These are phyloP conservation scores for Rallus limicola DNA, from an alignment of 2,113 vertebrate genomes.

Conservation along the genomic window DNA sequence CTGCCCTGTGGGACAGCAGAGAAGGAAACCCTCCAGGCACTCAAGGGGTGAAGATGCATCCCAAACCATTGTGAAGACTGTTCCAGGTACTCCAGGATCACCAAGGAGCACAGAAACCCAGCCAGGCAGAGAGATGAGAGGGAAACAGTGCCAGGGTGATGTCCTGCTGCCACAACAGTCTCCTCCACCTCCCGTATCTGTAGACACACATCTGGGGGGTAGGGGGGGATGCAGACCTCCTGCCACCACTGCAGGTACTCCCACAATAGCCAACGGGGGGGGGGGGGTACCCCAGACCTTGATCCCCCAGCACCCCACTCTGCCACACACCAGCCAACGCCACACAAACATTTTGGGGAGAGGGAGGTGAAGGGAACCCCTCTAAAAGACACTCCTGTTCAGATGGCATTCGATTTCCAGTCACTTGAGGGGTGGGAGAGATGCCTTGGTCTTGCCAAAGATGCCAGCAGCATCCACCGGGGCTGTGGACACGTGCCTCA, in stretches of 20 bases:
- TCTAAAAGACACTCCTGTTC: background rate
- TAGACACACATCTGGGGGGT: fast-evolving
- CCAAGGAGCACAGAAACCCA: fast-evolving
- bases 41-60: background rate
- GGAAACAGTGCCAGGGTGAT: background rate
- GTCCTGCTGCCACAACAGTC: no score
- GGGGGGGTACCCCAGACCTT: background rate
- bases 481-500: background rate
- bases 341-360: background rate
- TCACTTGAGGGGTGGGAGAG: background rate
- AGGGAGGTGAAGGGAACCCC: background rate
- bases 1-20: background rate
- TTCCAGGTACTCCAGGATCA: background rate
- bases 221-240: background rate
- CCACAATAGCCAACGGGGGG: background rate
- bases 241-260: fast-evolving
- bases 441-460: background rate
- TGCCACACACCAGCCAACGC: background rate
- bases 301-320: fast-evolving
- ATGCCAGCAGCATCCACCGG: background rate
- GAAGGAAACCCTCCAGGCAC: background rate
- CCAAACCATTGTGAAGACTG: background rate
- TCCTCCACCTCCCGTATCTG: background rate
- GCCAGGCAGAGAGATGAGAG: background rate
- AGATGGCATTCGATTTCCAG: background rate